Evolutionary conservation across 2,113 vertebrate species (phyloP), one percentile per base, ranked within the genome.

Genomic region (Corythaeola cristata): DNA sequence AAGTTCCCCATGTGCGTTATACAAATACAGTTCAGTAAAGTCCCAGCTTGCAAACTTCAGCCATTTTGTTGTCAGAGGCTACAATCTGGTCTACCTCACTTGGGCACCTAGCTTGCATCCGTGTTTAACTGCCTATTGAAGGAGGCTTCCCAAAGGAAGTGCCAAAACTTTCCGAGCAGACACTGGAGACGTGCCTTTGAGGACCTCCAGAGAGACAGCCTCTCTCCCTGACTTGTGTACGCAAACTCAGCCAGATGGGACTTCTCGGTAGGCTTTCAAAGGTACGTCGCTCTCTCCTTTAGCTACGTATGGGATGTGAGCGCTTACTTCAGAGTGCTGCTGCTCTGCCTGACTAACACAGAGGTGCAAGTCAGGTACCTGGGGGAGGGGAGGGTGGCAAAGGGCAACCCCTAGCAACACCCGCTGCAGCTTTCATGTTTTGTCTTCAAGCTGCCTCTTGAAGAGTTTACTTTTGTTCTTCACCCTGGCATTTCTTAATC

Each of bases 111-210:
- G 20, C 83, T 83, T 50, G 41, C 32, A 84, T 74, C 83, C 33
- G 41, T 84, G 18, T 71, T 89, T 89, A 93, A 8, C 53, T 30
- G 27, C 66, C 39, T 22, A 3, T 41, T 82, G 96, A 95, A 85
- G 58, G 44, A 49, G 45, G 5, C 13, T 66, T 90, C 93, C 87
- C 93, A 64, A 78, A 94, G 95, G 74, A 89, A 75, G 27, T 3
- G 0, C 73, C 0, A 0, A 67, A 93, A 79, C 53, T 93, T 85
- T 67, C 39, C 0, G 0, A 0, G 0, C 9, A 4, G 69, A 39
- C 94, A 76, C 56, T 0, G 0, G 91, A 91, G 89, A 74, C 3
- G 15, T 26, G 79, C 73, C 89, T 93, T 59, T 75, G 91, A 95
- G 80, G 56, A 30, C 9, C 63, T 92, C 89, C 2, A 2, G 73